Percentiles rank a stretch among this genome's conserved stretches.
Conservation (phyloP, 2,888 invertebrate species). For the Metalampra italica region DNA sequence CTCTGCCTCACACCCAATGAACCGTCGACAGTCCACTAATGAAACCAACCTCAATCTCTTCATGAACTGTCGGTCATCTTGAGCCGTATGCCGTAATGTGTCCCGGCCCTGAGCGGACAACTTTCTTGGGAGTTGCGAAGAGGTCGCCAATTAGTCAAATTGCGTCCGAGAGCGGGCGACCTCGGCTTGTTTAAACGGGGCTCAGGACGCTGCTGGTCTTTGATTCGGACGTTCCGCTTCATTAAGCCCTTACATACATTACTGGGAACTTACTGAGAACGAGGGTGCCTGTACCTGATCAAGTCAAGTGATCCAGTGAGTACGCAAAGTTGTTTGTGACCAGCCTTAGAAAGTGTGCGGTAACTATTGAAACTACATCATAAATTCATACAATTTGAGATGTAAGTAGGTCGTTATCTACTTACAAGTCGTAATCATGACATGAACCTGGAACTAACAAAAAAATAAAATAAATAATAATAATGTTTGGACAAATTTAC, state of each 20-base stretch:
- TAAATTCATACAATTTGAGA: too few relatives aligned
- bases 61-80: not conserved
- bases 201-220: slow-evolving; percentile 3
- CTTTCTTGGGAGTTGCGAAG: slow-evolving; percentile 36
- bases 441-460: too few relatives aligned
- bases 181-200: slow-evolving; percentile 29
- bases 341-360: too few relatives aligned
- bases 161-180: slow-evolving; percentile 21
- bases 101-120: slow-evolving; percentile 13
- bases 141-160: slow-evolving; percentile 52
- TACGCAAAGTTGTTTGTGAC: too few relatives aligned
- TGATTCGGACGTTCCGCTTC: slow-evolving; percentile 2
- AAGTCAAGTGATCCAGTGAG: too few relatives aligned
- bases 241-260: slow-evolving; percentile 7
- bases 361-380: too few relatives aligned
- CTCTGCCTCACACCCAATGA: not conserved
- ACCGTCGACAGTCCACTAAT: not conserved
- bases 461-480: too few relatives aligned
- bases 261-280: slow-evolving; percentile 1
- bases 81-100: not conserved
- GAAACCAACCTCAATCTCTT: not conserved
- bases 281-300: not conserved
- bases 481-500: too few relatives aligned
- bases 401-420: too few relatives aligned
- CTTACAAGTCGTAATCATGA: too few relatives aligned